Conservation (phyloP, 2,113 vertebrate genomes). For the Thryonomys swinderianus region DNA sequence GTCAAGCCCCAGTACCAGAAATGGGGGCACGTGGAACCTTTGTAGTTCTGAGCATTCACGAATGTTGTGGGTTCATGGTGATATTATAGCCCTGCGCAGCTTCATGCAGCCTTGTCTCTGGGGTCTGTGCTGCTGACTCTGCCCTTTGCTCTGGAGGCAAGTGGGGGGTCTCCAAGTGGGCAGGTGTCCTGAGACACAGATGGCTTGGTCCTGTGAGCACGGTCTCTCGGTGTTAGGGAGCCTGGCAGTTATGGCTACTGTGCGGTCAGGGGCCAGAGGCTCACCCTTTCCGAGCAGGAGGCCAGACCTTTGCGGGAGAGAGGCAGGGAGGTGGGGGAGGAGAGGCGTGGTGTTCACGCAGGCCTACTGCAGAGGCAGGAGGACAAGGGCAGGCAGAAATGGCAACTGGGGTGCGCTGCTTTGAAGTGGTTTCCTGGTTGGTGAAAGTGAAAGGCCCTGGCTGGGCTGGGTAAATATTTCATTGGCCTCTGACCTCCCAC, state of each 20-base stretch:
- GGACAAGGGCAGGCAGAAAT: not conserved
- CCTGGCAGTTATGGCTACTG: no score
- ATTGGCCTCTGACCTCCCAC: conserved; percentile 84
- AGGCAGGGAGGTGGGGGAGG: not conserved
- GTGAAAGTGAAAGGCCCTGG: conserved; percentile 85
- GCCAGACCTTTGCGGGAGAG: not conserved
- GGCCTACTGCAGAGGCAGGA: not conserved
- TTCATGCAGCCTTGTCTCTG: not conserved
- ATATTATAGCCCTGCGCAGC: not conserved
- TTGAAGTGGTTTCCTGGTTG: conserved; percentile 76
- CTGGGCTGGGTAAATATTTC: conserved; percentile 87
- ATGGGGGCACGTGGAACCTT: not conserved
- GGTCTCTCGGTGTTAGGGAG: not conserved
- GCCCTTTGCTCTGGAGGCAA: not conserved
- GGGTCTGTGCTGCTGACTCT: not conserved
- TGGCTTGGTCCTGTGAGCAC: no score
- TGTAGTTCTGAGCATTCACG: not conserved
- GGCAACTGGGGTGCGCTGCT: conserved; percentile 74
- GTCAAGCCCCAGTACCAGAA: not conserved
- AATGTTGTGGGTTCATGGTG: not conserved
- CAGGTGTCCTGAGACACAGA: not conserved
- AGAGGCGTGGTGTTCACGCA: not conserved
- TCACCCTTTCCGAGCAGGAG: not conserved
- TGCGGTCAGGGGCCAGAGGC: no score
- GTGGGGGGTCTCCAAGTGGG: accelerated